These are phyloP conservation scores for Spodoptera litura DNA, from an alignment of 1,140 invertebrate species.

Conservation along the genomic window DNA sequence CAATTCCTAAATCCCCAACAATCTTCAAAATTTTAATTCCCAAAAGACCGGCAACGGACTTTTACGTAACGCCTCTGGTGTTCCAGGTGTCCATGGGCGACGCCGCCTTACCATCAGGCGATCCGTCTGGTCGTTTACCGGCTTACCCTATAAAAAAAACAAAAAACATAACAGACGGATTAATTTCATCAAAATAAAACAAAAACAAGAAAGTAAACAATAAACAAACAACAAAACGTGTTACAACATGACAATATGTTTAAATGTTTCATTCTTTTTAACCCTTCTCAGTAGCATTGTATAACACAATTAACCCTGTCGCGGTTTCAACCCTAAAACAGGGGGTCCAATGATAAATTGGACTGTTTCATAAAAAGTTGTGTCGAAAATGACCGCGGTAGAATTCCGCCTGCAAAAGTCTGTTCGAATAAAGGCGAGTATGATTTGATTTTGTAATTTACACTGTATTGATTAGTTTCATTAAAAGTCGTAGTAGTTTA, in stretches of 20 bases:
- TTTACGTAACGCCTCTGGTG: too few relatives aligned
- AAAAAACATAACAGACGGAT: background rate
- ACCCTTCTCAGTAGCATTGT: conserved; percentile 46
- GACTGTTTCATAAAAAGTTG: conserved; percentile 10
- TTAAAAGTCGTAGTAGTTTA: too few relatives aligned
- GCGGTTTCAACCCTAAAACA: conserved; percentile 37
- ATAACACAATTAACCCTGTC: conserved; percentile 49
- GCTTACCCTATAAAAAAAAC: too few relatives aligned
- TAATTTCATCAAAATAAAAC: background rate
- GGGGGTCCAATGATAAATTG: conserved; percentile 46
- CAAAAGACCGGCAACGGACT: too few relatives aligned
- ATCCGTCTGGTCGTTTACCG: too few relatives aligned
- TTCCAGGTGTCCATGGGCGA: too few relatives aligned
- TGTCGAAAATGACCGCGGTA: too few relatives aligned
- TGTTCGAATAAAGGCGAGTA: background rate
- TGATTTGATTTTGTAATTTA: too few relatives aligned
- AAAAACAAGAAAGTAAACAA: conserved; percentile 6
- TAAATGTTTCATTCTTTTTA: conserved; percentile 15
- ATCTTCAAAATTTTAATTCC: too few relatives aligned
- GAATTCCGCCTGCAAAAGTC: background rate
- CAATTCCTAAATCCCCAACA: too few relatives aligned
- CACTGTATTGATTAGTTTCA: too few relatives aligned
- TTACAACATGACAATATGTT: conserved; percentile 25
- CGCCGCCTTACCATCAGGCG: too few relatives aligned
- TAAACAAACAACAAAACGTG: background rate